phyloP scores from a whole-genome alignment of 2,888 invertebrate species.

The Lasioglossum vierecki region DNA sequence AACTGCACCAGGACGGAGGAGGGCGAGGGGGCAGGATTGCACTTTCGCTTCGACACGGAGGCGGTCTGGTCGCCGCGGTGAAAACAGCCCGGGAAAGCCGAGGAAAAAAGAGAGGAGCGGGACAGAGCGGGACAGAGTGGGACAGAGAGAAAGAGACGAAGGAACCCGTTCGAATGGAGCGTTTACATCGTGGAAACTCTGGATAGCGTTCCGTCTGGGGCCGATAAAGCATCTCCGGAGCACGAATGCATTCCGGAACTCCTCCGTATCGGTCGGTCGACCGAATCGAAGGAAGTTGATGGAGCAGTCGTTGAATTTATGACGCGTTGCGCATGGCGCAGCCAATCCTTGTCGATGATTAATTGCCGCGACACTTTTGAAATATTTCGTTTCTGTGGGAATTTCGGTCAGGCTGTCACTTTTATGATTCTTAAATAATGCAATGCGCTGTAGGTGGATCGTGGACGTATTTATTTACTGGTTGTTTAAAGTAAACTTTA shows the following conservation, averaged over 20 bases:
- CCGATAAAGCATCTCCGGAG: conserved; percentile 31
- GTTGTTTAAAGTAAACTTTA: background rate
- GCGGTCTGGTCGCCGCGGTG: conserved; percentile 56
- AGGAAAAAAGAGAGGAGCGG: conserved; percentile 11
- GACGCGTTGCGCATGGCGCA: conserved; percentile 9
- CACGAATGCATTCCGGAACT: conserved; percentile 55
- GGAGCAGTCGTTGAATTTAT: conserved; percentile 27
- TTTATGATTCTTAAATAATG: background rate
- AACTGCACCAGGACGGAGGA: conserved; percentile 17
- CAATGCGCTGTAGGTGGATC: too few relatives aligned
- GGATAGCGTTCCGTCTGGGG: conserved; percentile 43
- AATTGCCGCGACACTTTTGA: background rate
- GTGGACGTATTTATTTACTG: too few relatives aligned
- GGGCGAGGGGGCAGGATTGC: conserved; percentile 27
- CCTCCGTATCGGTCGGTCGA: conserved; percentile 57
- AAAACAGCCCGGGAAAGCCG: conserved; percentile 38
- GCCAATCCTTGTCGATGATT: background rate
- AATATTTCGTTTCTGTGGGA: too few relatives aligned
- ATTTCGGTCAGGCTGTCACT: background rate
- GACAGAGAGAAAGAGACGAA: conserved; percentile 1
- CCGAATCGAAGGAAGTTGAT: conserved; percentile 18
- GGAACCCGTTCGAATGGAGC: conserved; percentile 53
- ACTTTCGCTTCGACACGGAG: conserved; percentile 52
- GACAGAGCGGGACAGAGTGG: conserved; percentile 29
- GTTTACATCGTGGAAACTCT: conserved; percentile 65